Base-by-base conservation (phyloP, 2,113 vertebrate species). In the Anarrhichthys ocellatus region DNA sequence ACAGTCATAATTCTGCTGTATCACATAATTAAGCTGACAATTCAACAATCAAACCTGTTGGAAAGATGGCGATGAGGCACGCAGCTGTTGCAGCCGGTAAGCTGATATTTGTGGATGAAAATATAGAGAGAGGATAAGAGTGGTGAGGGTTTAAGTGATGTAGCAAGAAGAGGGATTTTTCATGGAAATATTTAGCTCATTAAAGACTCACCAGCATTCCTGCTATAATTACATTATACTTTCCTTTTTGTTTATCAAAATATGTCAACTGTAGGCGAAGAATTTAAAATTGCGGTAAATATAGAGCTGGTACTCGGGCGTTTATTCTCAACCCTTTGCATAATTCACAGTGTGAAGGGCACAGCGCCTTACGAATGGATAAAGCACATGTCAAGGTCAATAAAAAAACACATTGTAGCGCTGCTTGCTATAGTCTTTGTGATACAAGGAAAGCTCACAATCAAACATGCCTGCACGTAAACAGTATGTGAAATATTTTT, bases 331-430 rank as follows among this genome's bases (percentile, higher is more conserved):
- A 62, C 11, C 7, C 24, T 65, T 73, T 75, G 22, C 52, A 32
- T 87, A 20, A 73, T 73, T 84, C 32, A 81, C 36, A 63, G 44
- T 11, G 17, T 46, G 34, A n/a, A 56, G 17, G 5, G 27, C 46
- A 42, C 40, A 78, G 64, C 44, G 14, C 14, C 38, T 29, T 8
- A 34, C 1, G 2, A 72, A 76, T 52, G 22, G 38, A 64, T 22
- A 52, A 76, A 38, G 2, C 24, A 50, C 48, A 18, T 59, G 61
- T 73, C n/a, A 82, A 52, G 56, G 64, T 73, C 46, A 65, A 46
- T 22, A 52, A 65, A 73, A 59, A 24, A 65, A 36, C 61, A 76
- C 63, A 48, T 67, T 65, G 56, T 20, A 5, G 4, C 27, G 2
- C n/a, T 38, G 14, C 42, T 46, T 29, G n/a, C 36, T 36, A 15